Percentiles rank a stretch among this genome's conserved stretches.
These are phyloP conservation scores for Cheilosia variabilis DNA, from an alignment of 2,888 invertebrate species.

Conservation along the genomic window DNA sequence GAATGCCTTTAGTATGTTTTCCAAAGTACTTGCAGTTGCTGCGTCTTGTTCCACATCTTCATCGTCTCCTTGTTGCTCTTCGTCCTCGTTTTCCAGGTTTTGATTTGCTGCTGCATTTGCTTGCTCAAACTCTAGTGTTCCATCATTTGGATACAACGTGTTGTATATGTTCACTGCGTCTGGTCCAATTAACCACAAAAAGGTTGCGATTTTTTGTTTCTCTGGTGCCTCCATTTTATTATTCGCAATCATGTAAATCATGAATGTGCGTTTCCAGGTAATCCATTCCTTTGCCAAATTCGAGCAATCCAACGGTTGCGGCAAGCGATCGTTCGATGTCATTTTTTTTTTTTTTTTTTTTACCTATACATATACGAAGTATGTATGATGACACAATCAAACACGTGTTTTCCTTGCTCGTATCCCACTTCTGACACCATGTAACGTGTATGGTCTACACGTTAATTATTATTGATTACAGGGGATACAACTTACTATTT, in stretches of 20 bases:
- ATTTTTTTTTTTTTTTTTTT: too few relatives aligned
- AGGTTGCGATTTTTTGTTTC: slow-evolving; percentile 35
- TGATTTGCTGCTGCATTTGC: neutral
- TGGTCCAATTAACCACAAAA: slow-evolving; percentile 51
- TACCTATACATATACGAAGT: too few relatives aligned
- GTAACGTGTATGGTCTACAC: too few relatives aligned
- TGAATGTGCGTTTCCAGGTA: slow-evolving; percentile 44
- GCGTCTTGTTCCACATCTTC: neutral
- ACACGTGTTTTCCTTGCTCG: too few relatives aligned
- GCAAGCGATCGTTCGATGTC: neutral
- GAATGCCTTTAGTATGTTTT: slow-evolving; percentile 2
- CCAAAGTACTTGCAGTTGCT: too few relatives aligned
- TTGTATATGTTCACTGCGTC: slow-evolving; percentile 43
- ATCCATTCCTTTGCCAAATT: slow-evolving; percentile 54
- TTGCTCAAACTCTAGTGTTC: slow-evolving; percentile 2
- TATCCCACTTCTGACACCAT: too few relatives aligned
- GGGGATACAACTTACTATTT: too few relatives aligned
- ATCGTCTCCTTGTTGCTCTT: neutral
- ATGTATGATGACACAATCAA: too few relatives aligned
- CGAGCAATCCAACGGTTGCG: slow-evolving; percentile 33
- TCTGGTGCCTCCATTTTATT: slow-evolving; percentile 24
- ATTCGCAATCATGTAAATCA: slow-evolving; percentile 48
- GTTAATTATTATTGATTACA: too few relatives aligned
- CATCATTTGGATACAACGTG: slow-evolving; percentile 45
- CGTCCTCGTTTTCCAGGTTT: neutral